phyloP scores from a whole-genome alignment of 2,113 vertebrate genomes.

The Bambusicola thoracicus region DNA sequence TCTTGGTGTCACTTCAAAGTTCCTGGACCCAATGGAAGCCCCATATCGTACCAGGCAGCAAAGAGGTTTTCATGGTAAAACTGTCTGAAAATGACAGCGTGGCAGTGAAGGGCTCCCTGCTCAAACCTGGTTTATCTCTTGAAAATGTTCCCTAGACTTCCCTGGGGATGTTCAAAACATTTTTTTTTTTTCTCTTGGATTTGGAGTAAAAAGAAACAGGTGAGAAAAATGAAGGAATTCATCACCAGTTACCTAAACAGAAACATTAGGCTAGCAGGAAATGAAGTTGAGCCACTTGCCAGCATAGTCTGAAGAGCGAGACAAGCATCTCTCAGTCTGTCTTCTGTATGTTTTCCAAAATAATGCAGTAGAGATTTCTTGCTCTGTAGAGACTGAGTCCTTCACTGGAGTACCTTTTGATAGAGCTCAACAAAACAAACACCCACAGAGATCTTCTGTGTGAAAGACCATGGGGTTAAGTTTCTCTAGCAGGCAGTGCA shows the following conservation, averaged over 20 bases:
- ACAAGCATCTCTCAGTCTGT: neutral
- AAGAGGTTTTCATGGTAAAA: neutral
- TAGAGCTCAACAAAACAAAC: neutral
- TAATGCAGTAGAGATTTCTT: neutral
- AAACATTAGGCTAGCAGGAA: neutral
- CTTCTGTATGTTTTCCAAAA: neutral
- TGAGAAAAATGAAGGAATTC: neutral
- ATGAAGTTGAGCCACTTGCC: neutral
- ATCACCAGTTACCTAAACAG: neutral
- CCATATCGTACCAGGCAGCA: neutral
- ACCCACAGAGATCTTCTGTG: neutral
- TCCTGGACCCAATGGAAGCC: neutral
- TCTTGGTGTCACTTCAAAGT: neutral
- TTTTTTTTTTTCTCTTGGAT: neutral
- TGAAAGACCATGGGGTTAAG: rapidly evolving
- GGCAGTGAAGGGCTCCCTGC: neutral
- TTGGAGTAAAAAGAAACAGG: neutral
- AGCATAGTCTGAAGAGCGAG: neutral
- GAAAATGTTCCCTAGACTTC: neutral
- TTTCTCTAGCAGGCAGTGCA: neutral
- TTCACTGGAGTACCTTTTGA: neutral
- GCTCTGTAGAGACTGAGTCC: neutral
- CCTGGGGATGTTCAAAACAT: neutral
- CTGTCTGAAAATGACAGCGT: neutral
- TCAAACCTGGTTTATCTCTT: neutral